Evolutionary conservation across 2,888 invertebrate species (phyloP).

Genomic region (Melinaea menophilus): DNA sequence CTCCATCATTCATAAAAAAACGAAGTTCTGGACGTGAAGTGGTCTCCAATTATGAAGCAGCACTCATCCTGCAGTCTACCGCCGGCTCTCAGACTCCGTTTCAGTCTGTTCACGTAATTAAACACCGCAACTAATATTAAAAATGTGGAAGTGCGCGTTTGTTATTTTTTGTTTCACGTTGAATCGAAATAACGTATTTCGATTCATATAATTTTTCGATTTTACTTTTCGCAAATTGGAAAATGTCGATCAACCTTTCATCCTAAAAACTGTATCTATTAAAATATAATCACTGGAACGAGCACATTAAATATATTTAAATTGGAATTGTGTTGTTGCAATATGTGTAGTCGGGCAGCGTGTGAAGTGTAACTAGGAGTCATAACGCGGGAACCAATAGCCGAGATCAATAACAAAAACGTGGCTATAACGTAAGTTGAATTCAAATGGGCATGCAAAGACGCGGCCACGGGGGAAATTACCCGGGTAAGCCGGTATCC

Average conservation of each 20-base stretch:
- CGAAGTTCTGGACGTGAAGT: not conserved
- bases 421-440: constrained; percentile 9
- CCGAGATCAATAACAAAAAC: constrained; percentile 5
- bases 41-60: not conserved
- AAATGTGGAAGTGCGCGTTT: not conserved
- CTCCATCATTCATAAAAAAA: not conserved
- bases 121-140: not conserved
- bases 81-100: constrained; percentile 4
- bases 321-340: too few species aligned
- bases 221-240: too few species aligned
- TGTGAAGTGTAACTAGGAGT: too few species aligned
- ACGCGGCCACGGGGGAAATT: constrained; percentile 53
- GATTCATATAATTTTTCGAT: too few species aligned
- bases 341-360: too few species aligned
- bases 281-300: too few species aligned
- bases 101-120: not conserved
- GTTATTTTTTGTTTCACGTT: too few species aligned
- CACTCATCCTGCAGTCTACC: constrained; percentile 1
- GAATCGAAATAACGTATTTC: too few species aligned
- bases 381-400: not conserved
- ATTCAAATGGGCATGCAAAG: constrained; percentile 38
- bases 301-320: too few species aligned
- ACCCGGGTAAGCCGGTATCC: constrained; percentile 35
- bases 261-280: too few species aligned
- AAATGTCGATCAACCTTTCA: too few species aligned